phyloP scores from a whole-genome alignment of 2,888 invertebrate genomes.

The Dasysyrphus tricinctus region DNA sequence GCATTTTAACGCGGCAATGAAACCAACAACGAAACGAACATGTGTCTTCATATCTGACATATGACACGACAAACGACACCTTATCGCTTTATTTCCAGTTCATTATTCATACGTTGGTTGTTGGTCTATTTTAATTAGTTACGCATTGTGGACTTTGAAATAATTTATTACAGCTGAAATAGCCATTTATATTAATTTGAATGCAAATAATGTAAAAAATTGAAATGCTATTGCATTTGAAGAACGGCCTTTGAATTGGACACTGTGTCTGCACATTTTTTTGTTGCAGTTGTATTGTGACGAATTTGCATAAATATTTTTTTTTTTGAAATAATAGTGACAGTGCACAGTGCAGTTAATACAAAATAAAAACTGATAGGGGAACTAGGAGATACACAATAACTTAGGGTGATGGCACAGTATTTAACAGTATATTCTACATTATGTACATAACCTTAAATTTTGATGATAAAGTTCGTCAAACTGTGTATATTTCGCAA shows the following conservation, averaged over 20 bases:
- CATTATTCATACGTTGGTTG: constrained; percentile 10
- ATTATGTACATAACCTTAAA: too few relatives aligned
- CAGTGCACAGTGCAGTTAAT: background rate
- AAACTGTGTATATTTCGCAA: too few relatives aligned
- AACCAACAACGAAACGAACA: background rate
- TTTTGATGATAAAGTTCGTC: too few relatives aligned
- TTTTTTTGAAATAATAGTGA: background rate
- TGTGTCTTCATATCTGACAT: constrained; percentile 9
- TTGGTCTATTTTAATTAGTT: constrained; percentile 38
- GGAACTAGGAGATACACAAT: too few relatives aligned
- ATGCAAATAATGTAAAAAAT: constrained; percentile 30
- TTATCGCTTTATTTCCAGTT: constrained; percentile 15
- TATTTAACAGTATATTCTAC: too few relatives aligned
- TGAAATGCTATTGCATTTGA: constrained; percentile 13
- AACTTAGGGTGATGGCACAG: background rate
- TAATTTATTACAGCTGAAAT: constrained; percentile 23
- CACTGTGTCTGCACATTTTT: constrained; percentile 17
- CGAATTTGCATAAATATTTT: constrained; percentile 21
- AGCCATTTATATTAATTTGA: background rate
- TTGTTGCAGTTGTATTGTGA: background rate
- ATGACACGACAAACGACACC: constrained; percentile 16
- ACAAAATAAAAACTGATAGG: too few relatives aligned
- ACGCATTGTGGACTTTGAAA: constrained; percentile 39
- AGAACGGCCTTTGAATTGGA: constrained; percentile 1
- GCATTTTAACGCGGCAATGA: background rate